A percentile compares a stretch with the other conserved stretches of the same genome.
phyloP scores from a whole-genome alignment of 1,140 invertebrate species.

The Halictus rubicundus region DNA sequence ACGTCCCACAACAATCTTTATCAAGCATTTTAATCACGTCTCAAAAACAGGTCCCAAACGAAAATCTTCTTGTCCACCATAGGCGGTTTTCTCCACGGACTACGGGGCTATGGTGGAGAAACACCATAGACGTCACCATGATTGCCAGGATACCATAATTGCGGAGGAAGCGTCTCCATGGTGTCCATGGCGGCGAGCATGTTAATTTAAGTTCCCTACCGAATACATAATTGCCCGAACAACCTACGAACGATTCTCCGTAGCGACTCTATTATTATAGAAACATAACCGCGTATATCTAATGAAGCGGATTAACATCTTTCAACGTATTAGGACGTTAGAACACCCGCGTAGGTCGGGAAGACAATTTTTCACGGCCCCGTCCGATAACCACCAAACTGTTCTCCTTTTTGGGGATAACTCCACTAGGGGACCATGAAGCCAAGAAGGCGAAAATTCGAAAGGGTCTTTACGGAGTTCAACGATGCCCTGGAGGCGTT shows the following conservation, averaged over 20 bases:
- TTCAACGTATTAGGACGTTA: slow-evolving; percentile 18
- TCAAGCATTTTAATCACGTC: not conserved
- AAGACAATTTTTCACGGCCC: slow-evolving; percentile 14
- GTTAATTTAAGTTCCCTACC: no score
- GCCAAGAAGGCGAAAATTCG: not conserved
- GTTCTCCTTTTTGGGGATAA: slow-evolving; percentile 11
- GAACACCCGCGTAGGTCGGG: not conserved
- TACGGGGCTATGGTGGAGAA: slow-evolving; percentile 15
- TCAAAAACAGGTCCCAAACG: not conserved
- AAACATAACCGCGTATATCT: not conserved
- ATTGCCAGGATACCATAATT: slow-evolving; percentile 37
- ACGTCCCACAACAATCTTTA: not conserved
- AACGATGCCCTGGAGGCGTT: no score
- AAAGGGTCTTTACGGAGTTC: not conserved
- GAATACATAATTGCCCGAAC: not conserved
- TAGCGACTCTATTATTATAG: not conserved
- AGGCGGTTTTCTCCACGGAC: no score
- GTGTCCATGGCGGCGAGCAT: not conserved
- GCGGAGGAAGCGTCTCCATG: slow-evolving; percentile 4
- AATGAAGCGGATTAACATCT: slow-evolving; percentile 42
- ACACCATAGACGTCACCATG: slow-evolving; percentile 48
- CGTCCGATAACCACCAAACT: no score
- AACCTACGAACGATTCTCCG: no score
- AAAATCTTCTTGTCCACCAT: no score
- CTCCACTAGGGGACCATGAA: slow-evolving; percentile 26